Evolutionary conservation across 2,888 invertebrate genomes (phyloP), one percentile per base, ranked within the genome.

Genomic region (Drosophila stalkeri): DNA sequence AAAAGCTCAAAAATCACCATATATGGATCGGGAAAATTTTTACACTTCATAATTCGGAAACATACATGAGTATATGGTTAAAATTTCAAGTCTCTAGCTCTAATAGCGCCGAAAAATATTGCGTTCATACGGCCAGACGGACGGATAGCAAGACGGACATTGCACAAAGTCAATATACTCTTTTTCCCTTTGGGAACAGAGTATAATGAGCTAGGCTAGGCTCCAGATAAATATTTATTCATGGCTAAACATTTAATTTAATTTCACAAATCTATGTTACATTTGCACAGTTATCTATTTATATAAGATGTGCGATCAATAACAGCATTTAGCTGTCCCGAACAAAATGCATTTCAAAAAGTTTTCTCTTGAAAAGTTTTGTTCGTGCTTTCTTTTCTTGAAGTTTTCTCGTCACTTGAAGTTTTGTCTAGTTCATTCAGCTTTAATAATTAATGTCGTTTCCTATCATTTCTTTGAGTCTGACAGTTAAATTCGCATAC

Each of bases 281-380:
- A 20, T 33, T 33, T 16, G 16, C 20, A 2, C 9, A 44, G 6
- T 33, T 44, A 33, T 20, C 31, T 43, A 33, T 31, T 33, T 56
- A 6, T 5, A 31, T 41, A 8, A 18, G 18, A 8, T 5, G 18
- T 9, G 2, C 41, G 41, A 27, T 51, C 16, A 33, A 35, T 59
- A 59, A 31, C 18, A 44, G 11, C 20, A 20, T 37, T 62, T 31
- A 35, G 11, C 49, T n/a, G n/a, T 23, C 12, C 5, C 37, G 20
- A 14, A n/a, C 4, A 20, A 64, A 64, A 64, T 64, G 64, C 64
- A 65, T 64, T 65, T 43, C 11, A 37, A 9, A 65, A 52, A 67
- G 20, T 46, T 52, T 37, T 16, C 31, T n/a, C 37, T 14, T 49
- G 47, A 18, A 41, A 64, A 65, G 65, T 51, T 65, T 51, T 11